Evolutionary conservation across 2,888 invertebrate genomes (phyloP).

Genomic region (Linyphia triangularis): DNA sequence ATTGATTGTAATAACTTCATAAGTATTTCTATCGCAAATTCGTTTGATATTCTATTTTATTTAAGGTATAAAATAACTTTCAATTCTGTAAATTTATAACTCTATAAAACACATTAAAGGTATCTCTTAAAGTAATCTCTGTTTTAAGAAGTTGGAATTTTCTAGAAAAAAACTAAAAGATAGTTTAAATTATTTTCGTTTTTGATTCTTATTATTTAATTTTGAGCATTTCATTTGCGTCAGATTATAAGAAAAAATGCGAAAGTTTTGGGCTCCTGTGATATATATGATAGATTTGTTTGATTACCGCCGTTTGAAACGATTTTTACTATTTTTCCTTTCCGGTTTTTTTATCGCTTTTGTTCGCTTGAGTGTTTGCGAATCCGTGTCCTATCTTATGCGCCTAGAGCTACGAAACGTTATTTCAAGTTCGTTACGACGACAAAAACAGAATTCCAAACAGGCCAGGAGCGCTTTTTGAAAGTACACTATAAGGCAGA

Average conservation of each 20-base stretch:
- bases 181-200: no score
- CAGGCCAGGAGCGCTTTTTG: slow-evolving; percentile 12
- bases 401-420: slow-evolving; percentile 35
- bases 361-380: slow-evolving; percentile 14
- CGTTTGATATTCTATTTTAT: no score
- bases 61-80: no score
- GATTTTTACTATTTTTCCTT: neutral
- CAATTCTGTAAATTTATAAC: no score
- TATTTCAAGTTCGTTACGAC: slow-evolving; percentile 48
- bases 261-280: neutral
- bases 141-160: no score
- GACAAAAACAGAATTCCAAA: slow-evolving; percentile 62
- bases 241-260: neutral
- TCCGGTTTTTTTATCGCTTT: neutral
- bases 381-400: neutral
- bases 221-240: neutral
- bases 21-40: no score
- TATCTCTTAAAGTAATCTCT: no score
- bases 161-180: no score
- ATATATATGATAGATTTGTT: neutral
- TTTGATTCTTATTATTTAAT: slow-evolving; percentile 1
- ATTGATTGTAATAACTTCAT: no score
- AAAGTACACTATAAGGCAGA: slow-evolving; percentile 23
- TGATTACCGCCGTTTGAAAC: neutral
- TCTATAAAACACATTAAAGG: no score